Base-by-base conservation (phyloP, 2,888 invertebrate species). In the Eupelmus urozonus region DNA sequence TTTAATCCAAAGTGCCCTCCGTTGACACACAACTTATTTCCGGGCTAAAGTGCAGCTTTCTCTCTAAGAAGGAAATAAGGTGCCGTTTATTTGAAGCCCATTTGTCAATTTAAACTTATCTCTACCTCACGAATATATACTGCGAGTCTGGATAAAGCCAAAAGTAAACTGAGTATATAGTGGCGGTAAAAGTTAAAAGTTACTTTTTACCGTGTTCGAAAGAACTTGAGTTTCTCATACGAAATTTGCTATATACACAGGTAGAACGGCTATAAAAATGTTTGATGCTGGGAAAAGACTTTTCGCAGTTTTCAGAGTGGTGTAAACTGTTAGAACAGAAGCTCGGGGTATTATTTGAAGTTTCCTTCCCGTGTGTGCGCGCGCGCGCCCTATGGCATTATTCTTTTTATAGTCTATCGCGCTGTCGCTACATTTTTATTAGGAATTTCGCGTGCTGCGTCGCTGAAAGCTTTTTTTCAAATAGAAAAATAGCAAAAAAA, bases 191-290 rank as follows among this genome's bases (percentile, higher is more conserved):
- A 70, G 42, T 55, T 49, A 29, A 5, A 49, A n/a, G 49, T n/a
- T 53, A 40, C 53, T 66, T 53, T 23, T 70, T 59, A 42, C n/a
- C 18, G 5, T 2, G n/a, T 49, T 60, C 9, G 42, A 55, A 25
- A 72, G 40, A 72, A 42, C n/a, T 62, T 29, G 27, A n/a, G 29
- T 66, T 34, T 27, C 7, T 34, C 20, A 34, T 1, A 13, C 4
- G 18, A 53, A 53, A 45, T 49, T 66, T n/a, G 1, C n/a, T 27
- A 23, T 29, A 29, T 34, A n/a, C 18, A n/a, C 16, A 29, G 34
- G 29, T n/a, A 59, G 57, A 69, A 45, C 45, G 13, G n/a, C 27
- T 57, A 29, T 55, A 55, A 63, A 72, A 40, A 65, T 65, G 45
- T 57, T 57, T 27, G 25, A 57, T 69, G n/a, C 27, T 34, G 9